Evolutionary conservation across 2,888 invertebrate genomes (phyloP).

Genomic region (Nomada ferruginata): DNA sequence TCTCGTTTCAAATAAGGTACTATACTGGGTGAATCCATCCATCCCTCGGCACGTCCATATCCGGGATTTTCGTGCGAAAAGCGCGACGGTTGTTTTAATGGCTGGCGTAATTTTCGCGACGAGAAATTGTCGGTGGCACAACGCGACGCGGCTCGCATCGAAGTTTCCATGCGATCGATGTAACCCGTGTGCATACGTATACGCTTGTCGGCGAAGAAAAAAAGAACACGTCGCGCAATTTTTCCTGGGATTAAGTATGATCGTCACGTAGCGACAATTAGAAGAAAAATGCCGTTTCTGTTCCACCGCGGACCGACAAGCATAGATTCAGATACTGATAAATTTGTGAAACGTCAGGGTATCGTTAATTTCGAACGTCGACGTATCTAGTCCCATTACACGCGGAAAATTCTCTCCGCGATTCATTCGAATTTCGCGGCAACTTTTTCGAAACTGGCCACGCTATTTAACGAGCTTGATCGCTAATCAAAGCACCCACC

Average conservation of each 20-base stretch:
- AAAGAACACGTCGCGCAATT: conserved; percentile 38
- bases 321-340: background rate
- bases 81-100: conserved; percentile 57
- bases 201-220: conserved; percentile 32
- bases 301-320: conserved; percentile 25
- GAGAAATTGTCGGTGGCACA: conserved; percentile 54
- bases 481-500: too few species aligned
- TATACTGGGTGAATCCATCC: background rate
- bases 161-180: conserved; percentile 71
- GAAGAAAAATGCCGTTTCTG: conserved; percentile 18
- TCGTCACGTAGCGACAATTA: conserved; percentile 39
- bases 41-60: conserved; percentile 42
- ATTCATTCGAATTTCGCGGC: too few species aligned
- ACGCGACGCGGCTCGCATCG: conserved; percentile 40
- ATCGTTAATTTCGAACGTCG: conserved; percentile 30
- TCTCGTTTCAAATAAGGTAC: too few species aligned
- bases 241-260: conserved; percentile 48
- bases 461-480: too few species aligned
- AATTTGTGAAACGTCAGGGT: background rate
- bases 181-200: conserved; percentile 35
- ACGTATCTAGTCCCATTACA: background rate
- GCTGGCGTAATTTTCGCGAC: conserved; percentile 61
- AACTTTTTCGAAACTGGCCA: too few species aligned
- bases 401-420: too few species aligned
- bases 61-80: conserved; percentile 60